phyloP scores from a whole-genome alignment of 2,113 vertebrate genomes.

The Rhabdornis inornatus region DNA sequence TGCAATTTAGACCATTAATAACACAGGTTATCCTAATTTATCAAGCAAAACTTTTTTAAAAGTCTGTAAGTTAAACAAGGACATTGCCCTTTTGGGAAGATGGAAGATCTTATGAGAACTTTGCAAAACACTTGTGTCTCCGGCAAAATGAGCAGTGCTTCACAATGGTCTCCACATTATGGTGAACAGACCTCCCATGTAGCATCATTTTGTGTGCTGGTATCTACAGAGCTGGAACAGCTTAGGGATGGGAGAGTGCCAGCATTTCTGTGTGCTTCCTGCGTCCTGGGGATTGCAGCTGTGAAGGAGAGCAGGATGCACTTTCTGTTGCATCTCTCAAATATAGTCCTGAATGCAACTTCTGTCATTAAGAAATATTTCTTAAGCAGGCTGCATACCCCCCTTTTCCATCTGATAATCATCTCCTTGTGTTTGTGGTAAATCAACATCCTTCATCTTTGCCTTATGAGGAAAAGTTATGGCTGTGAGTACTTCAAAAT shows the following conservation, averaged over 20 bases:
- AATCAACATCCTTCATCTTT: conserved; percentile 67
- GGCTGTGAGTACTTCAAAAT: conserved; percentile 33
- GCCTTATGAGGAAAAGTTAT: conserved; percentile 64
- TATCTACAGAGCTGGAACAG: conserved; percentile 16
- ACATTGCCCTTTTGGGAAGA: not conserved
- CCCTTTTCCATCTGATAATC: conserved; percentile 68
- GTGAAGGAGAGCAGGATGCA: not conserved
- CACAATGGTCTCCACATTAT: not conserved
- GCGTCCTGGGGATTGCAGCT: not conserved
- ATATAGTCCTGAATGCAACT: conserved; percentile 43
- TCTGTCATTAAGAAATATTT: conserved; percentile 53
- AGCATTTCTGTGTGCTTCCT: not conserved
- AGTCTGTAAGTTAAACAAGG: not conserved
- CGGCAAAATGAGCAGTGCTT: not conserved
- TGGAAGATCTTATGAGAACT: not conserved
- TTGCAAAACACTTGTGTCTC: not conserved
- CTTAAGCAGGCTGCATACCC: conserved; percentile 58
- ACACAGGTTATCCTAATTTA: not conserved
- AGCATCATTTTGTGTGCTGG: not conserved
- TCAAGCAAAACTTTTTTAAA: not conserved
- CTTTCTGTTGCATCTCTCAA: conserved; percentile 16
- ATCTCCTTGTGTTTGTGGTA: conserved; percentile 68
- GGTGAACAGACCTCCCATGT: conserved; percentile 27
- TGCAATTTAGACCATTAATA: not conserved
- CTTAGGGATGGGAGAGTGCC: not conserved